Percentiles rank a stretch among this genome's conserved stretches.
Conservation (phyloP, 2,888 invertebrate genomes). For the Campoplex nolae region DNA sequence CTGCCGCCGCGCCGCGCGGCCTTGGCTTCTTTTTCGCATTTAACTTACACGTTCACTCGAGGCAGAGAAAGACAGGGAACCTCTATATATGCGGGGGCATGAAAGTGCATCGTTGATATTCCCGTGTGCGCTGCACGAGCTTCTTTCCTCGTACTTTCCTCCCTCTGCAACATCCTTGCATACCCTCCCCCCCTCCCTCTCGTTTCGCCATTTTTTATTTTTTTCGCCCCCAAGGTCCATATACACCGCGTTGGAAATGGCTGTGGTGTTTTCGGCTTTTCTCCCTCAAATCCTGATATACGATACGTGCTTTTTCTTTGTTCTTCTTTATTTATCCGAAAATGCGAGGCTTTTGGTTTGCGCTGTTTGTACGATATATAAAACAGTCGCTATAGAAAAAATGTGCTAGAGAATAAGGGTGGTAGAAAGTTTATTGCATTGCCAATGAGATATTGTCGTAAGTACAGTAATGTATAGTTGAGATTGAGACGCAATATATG, state of each 20-base stretch:
- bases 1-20: constrained; percentile 27
- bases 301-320: constrained; percentile 3
- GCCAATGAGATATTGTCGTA: constrained; percentile 73
- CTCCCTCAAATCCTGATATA: constrained; percentile 37
- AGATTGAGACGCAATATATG: neutral
- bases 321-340: neutral
- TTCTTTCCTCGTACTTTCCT: neutral
- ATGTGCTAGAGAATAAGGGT: constrained; percentile 73
- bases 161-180: neutral
- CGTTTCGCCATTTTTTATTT: constrained; percentile 15
- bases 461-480: neutral
- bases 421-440: constrained; percentile 62
- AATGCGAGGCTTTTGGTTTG: neutral
- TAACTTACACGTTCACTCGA: constrained; percentile 32
- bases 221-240: constrained; percentile 4
- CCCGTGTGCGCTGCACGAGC: constrained; percentile 48
- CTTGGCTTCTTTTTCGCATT: constrained; percentile 48
- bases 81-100: constrained; percentile 14
- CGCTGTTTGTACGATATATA: neutral
- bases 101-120: constrained; percentile 75
- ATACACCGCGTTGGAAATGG: neutral
- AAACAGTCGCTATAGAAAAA: constrained; percentile 60
- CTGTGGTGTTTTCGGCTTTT: constrained; percentile 16
- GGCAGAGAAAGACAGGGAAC: neutral
- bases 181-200: neutral